Evolutionary conservation across 2,888 invertebrate species (phyloP).

Genomic region (Metellina segmentata): DNA sequence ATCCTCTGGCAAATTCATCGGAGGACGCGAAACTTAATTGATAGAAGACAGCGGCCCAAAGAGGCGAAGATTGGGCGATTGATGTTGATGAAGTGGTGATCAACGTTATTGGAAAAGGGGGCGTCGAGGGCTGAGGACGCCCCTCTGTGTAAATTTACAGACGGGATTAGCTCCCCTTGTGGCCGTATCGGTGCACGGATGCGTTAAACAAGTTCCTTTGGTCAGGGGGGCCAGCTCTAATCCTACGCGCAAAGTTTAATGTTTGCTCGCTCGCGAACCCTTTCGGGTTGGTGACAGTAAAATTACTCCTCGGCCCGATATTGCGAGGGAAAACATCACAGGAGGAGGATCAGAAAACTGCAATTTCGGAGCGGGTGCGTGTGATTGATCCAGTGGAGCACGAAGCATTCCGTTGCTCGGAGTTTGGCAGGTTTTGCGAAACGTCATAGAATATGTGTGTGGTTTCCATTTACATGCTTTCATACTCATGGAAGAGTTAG

Average conservation of each 20-base stretch:
- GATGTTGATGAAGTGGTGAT: constrained; percentile 73
- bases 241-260: constrained; percentile 46
- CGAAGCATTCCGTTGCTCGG: neutral
- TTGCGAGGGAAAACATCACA: neutral
- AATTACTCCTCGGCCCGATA: neutral
- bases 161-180: constrained; percentile 65
- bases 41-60: constrained; percentile 61
- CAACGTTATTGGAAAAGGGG: constrained; percentile 65
- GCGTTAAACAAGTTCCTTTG: constrained; percentile 66
- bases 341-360: neutral
- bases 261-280: constrained; percentile 41
- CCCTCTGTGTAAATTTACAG: constrained; percentile 62
- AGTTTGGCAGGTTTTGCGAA: too few species aligned
- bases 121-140: neutral
- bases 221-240: constrained; percentile 11
- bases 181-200: constrained; percentile 52
- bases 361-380: neutral
- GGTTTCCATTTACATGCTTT: too few species aligned
- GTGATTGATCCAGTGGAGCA: neutral
- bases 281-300: neutral
- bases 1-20: constrained; percentile 8
- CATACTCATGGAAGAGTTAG: too few species aligned
- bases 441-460: too few species aligned
- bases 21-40: constrained; percentile 54
- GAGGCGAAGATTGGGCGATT: constrained; percentile 66